These are phyloP conservation scores for Drosophila eohydei DNA, from an alignment of 2,888 invertebrate genomes.

Conservation along the genomic window DNA sequence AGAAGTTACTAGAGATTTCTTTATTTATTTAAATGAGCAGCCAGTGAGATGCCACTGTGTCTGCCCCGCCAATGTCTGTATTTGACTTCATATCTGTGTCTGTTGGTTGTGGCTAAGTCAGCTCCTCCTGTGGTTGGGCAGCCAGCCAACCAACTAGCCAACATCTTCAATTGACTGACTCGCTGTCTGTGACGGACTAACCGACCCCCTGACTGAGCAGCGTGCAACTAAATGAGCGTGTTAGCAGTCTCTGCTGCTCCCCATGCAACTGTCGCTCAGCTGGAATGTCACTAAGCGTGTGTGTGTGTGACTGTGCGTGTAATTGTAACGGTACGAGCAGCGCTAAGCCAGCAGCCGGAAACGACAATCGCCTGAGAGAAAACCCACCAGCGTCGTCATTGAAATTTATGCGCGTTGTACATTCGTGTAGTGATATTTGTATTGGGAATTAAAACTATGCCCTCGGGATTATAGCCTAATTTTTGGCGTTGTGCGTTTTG, in stretches of 20 bases:
- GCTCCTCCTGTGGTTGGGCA: slow-evolving; percentile 42
- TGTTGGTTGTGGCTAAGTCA: slow-evolving; percentile 35
- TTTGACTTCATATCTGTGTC: slow-evolving; percentile 42
- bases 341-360: slow-evolving; percentile 64
- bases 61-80: slow-evolving; percentile 45
- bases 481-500: slow-evolving; percentile 64
- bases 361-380: slow-evolving; percentile 29
- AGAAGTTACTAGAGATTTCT: slow-evolving; percentile 81
- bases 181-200: slow-evolving; percentile 48
- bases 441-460: slow-evolving; percentile 81
- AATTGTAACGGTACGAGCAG: slow-evolving; percentile 62
- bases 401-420: slow-evolving; percentile 81
- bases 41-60: slow-evolving; percentile 56
- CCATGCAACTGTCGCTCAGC: slow-evolving; percentile 40
- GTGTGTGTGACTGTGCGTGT: slow-evolving; percentile 72
- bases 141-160: slow-evolving; percentile 51
- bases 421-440: slow-evolving; percentile 81
- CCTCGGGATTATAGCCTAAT: slow-evolving; percentile 79
- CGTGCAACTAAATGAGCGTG: slow-evolving; percentile 73
- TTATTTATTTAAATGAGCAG: slow-evolving; percentile 82
- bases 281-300: slow-evolving; percentile 9
- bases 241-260: slow-evolving; percentile 63
- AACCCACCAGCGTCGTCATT: slow-evolving; percentile 66
- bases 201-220: slow-evolving; percentile 58
- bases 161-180: slow-evolving; percentile 77